Evolutionary conservation across 2,888 invertebrate genomes (phyloP), one percentile per base, ranked within the genome.

Genomic region (Plebejus argus): DNA sequence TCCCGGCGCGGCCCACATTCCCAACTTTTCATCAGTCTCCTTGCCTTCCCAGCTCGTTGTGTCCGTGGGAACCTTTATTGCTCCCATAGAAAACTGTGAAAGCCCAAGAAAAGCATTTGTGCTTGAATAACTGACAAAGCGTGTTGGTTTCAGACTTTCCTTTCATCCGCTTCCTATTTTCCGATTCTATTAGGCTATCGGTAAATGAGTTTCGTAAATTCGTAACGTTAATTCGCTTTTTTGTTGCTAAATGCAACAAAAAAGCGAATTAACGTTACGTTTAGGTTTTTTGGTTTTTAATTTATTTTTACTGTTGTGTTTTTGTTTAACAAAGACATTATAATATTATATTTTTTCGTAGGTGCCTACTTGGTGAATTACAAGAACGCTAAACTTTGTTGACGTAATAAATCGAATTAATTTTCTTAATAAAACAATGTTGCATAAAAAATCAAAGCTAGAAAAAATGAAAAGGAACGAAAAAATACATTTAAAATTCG

Each of bases 1-100:
- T 79, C 80, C 80, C 83, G 86, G 86, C 88, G 89, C 92, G 93
- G 89, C 93, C 94, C 91, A 93, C 91, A 92, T 93, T 92, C 89
- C 89, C 89, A 90, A 93, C 90, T 93, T 93, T 93, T 92, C 93
- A 93, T 91, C 92, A 89, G 87, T 87, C 90, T 89, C 90, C 90
- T 91, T 89, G 89, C 91, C 90, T 90, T 88, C 89, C 88, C 86
- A 84, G 86, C 87, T 84, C 88, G 93, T 93, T 93, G 93, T 93
- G 93, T 90, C 91, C 92, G 92, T 91, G 91, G 88, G 91, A 93
- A 92, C 93, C 93, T 93, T 93, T 94, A 94, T 94, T 94, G 89
- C 92, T 91, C 85, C 91, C 88, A 92, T 93, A 92, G 92, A 93
- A 93, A 93, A 86, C 90, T 86, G 87, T 94, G 93, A 93, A 94